A percentile compares a stretch with the other conserved stretches of the same genome.
These are phyloP conservation scores for Chelonus formosanus DNA, from an alignment of 2,888 invertebrate species.

Conservation along the genomic window DNA sequence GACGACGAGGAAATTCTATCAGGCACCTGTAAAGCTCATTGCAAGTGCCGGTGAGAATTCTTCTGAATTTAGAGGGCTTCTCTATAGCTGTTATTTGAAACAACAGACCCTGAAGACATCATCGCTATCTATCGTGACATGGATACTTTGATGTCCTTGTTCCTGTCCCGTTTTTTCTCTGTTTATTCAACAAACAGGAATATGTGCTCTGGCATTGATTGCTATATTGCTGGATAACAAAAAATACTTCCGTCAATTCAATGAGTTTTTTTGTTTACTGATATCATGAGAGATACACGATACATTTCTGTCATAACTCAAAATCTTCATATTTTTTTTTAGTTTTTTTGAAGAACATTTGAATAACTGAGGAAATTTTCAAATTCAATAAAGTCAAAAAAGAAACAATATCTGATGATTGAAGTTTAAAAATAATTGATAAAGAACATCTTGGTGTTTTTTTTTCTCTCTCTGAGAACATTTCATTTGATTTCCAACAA, in stretches of 20 bases:
- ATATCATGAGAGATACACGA: not conserved
- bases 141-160: conserved; percentile 23
- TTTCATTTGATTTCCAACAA: too few species aligned
- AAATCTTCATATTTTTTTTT: too few species aligned
- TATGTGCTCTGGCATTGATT: conserved; percentile 36
- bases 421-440: too few species aligned
- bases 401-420: too few species aligned
- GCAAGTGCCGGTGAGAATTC: conserved; percentile 4
- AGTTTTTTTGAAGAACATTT: too few species aligned
- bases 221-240: conserved; percentile 24
- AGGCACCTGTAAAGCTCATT: conserved; percentile 37
- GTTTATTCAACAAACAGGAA: conserved; percentile 42
- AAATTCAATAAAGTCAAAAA: too few species aligned
- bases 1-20: too few species aligned
- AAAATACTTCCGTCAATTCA: conserved; percentile 27
- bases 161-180: conserved; percentile 22
- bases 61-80: not conserved
- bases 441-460: too few species aligned
- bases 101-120: conserved; percentile 36
- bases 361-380: too few species aligned
- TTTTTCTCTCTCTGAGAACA: too few species aligned
- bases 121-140: conserved; percentile 21
- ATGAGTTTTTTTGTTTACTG: not conserved
- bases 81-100: conserved; percentile 39
- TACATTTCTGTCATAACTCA: too few species aligned